Conservation (phyloP, 2,797 vertebrate species). For the Lates japonicus region DNA sequence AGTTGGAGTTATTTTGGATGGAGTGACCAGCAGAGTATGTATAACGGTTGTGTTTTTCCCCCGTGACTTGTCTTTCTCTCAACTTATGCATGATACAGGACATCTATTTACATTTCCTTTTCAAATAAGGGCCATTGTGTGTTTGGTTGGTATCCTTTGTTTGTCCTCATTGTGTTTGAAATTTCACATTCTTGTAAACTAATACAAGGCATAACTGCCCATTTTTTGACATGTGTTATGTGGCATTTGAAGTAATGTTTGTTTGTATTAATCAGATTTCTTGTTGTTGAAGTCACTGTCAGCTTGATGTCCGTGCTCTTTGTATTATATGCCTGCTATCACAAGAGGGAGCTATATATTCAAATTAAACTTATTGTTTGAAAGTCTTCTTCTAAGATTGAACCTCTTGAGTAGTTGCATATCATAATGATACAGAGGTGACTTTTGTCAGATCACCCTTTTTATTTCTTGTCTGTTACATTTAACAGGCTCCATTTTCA, state of each 20-base stretch:
- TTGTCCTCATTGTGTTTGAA: conserved; percentile 8
- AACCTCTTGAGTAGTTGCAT: background rate
- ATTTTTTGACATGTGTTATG: background rate
- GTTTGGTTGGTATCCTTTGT: conserved; percentile 45
- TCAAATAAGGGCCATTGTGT: conserved; percentile 56
- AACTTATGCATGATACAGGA: conserved; percentile 42
- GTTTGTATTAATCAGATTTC: background rate
- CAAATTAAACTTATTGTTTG: background rate
- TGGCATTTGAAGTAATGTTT: conserved; percentile 2
- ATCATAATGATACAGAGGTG: background rate
- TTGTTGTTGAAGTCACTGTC: background rate
- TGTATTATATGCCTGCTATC: conserved; percentile 44
- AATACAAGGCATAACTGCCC: background rate
- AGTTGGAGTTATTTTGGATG: conserved; percentile 96
- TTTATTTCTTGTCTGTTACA: background rate
- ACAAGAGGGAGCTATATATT: conserved; percentile 61
- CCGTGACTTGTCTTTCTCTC: background rate
- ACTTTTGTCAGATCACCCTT: background rate
- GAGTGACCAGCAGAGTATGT: conserved; percentile 97
- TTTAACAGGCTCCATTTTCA: background rate
- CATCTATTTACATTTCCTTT: background rate
- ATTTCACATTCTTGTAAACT: background rate
- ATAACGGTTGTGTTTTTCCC: conserved; percentile 56
- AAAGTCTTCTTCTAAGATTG: background rate
- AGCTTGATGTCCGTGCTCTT: background rate